phyloP scores from a whole-genome alignment of 2,888 invertebrate genomes.

The Callimorpha dominula region DNA sequence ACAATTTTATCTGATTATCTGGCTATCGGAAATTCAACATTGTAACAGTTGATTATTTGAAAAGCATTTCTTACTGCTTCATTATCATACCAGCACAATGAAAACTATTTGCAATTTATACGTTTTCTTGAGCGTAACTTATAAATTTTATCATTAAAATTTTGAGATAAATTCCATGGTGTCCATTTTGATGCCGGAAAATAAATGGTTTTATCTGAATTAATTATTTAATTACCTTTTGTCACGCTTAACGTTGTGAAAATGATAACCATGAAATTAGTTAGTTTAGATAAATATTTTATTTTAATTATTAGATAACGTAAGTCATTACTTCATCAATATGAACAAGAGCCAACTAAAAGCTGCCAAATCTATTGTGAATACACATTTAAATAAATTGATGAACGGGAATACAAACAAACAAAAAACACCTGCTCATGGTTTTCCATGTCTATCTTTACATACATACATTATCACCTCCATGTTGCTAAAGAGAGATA shows the following conservation, averaged over 20 bases:
- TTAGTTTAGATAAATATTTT: too few species aligned
- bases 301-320: too few species aligned
- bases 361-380: not conserved
- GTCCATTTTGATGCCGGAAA: too few species aligned
- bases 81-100: not conserved
- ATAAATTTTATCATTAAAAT: too few species aligned
- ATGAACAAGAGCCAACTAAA: not conserved
- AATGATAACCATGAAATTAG: not conserved
- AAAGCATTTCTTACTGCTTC: not conserved
- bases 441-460: not conserved
- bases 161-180: too few species aligned
- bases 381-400: not conserved
- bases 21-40: constrained; percentile 24
- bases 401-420: not conserved
- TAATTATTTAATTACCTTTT: too few species aligned
- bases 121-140: not conserved
- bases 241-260: too few species aligned
- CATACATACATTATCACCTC: constrained; percentile 1
- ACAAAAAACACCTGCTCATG: not conserved
- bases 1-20: constrained; percentile 32
- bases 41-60: not conserved
- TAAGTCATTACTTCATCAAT: too few species aligned
- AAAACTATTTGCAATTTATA: not conserved
- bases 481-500: not conserved
- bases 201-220: too few species aligned